Base-by-base conservation (phyloP, 2,113 vertebrate genomes). In the Cololabis saira region DNA sequence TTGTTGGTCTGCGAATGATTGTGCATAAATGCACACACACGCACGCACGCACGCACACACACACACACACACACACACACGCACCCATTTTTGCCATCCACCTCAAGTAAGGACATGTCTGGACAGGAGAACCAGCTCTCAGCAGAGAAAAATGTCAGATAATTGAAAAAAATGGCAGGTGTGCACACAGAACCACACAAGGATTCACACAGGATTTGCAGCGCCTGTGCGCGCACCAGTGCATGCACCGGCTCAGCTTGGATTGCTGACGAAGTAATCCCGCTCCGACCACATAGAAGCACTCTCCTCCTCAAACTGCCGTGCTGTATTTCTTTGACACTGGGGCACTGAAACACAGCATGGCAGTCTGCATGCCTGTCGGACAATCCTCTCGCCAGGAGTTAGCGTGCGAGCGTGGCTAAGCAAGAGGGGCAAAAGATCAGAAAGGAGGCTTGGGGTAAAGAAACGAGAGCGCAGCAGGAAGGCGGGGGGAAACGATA, bases 81-180 rank as follows among this genome's bases (percentile, higher is more conserved):
- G 5, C 24, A 27, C 24, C 57, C 66, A 66, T 77, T 78, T 53
- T 60, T 74, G 66, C 52, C 73, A 62, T 63, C 52, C 62, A 62
- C 64, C 24, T 40, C 58, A 58, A 58, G 69, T 65, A 17, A 45
- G 73, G 61, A 56, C 78, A 65, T 41, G 81, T 74, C 68, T 72
- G 73, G 70, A 66, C 80, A 76, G 74, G 83, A 80, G 80, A 70
- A 52, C 78, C 67, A 61, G 61, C 74, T 78, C 76, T 74, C 79
- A 77, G 78, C 76, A 67, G 78, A 68, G 62, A 42, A 75, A 86
- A 89, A 83, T 72, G 58, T 68, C 85, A 82, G 69, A 82, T 87
- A 86, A 90, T 87, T 89, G 86, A 89, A 90, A 89, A 90, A 91
- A 90, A 76, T 88, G 70, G 71, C 75, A 84, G 80, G 74, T 78